These are phyloP conservation scores for Phalera bucephala DNA, from an alignment of 2,888 invertebrate species.

Conservation along the genomic window DNA sequence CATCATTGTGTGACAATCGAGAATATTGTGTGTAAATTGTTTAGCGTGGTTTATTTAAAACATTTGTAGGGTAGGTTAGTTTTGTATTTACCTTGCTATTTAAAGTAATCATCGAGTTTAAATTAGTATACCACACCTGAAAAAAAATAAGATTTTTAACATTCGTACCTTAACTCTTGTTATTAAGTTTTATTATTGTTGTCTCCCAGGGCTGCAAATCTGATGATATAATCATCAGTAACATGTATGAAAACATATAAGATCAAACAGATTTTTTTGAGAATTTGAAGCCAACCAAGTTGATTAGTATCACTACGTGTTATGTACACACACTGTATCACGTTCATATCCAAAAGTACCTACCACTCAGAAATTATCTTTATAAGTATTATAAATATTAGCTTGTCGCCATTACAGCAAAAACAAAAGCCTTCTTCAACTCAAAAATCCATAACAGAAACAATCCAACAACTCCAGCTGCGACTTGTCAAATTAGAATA, in stretches of 20 bases:
- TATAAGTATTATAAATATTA: too few species aligned
- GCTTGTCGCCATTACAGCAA: too few species aligned
- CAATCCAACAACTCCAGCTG: constrained; percentile 70
- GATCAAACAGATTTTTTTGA: too few species aligned
- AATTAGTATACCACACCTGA: constrained; percentile 24
- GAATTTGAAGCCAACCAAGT: too few species aligned
- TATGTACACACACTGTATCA: constrained; percentile 5
- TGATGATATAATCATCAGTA: too few species aligned
- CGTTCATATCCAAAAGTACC: constrained; percentile 24
- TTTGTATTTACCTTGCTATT: constrained; percentile 26
- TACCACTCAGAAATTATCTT: constrained; percentile 38
- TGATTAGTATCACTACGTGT: constrained; percentile 17
- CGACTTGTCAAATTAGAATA: constrained; percentile 63
- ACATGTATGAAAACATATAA: too few species aligned
- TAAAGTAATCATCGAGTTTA: constrained; percentile 26
- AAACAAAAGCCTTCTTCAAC: constrained; percentile 43
- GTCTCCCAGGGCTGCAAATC: too few species aligned
- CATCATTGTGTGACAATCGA: too few species aligned
- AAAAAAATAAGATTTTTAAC: constrained; percentile 17
- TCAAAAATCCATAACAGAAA: constrained; percentile 60
- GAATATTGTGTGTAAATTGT: too few species aligned
- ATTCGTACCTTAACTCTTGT: too few species aligned
- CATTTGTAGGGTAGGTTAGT: constrained; percentile 15
- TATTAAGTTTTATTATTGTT: too few species aligned
- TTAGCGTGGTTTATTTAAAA: too few species aligned